Conservation (phyloP, 2,113 vertebrate species). For the Atrichornis clamosus region DNA sequence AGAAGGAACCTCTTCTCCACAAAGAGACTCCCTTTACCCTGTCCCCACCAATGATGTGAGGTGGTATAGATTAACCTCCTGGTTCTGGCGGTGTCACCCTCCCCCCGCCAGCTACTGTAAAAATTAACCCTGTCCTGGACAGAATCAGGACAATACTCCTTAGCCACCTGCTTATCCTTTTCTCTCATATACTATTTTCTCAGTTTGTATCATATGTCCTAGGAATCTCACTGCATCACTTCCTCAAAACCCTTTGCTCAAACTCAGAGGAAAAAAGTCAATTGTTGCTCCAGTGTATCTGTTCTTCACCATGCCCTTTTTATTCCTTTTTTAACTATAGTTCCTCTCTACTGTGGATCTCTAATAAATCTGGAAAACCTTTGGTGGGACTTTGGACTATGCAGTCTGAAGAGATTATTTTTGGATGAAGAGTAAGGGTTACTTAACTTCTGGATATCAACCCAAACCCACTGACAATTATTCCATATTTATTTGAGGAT, state of each 20-base stretch:
- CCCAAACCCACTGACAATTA: neutral
- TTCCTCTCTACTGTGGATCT: neutral
- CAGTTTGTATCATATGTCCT: neutral
- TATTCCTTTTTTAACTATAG: neutral
- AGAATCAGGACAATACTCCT: neutral
- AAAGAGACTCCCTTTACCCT: neutral
- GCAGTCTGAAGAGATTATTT: neutral
- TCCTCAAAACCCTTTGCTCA: neutral
- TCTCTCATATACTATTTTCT: neutral
- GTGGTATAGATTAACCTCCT: too few species aligned
- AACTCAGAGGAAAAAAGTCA: neutral
- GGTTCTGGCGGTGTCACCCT: too few species aligned
- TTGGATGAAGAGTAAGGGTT: neutral
- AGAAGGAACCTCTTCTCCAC: neutral
- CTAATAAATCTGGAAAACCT: neutral
- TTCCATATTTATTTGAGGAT: neutral
- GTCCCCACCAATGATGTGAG: too few species aligned
- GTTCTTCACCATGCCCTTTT: neutral
- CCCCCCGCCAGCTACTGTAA: too few species aligned
- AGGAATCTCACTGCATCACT: neutral
- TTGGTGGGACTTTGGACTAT: neutral
- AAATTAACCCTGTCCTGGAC: too few species aligned
- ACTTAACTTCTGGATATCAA: neutral
- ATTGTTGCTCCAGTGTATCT: neutral
- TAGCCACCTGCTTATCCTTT: neutral